Conservation (phyloP, 2,113 vertebrate genomes). For the Proteles cristata region DNA sequence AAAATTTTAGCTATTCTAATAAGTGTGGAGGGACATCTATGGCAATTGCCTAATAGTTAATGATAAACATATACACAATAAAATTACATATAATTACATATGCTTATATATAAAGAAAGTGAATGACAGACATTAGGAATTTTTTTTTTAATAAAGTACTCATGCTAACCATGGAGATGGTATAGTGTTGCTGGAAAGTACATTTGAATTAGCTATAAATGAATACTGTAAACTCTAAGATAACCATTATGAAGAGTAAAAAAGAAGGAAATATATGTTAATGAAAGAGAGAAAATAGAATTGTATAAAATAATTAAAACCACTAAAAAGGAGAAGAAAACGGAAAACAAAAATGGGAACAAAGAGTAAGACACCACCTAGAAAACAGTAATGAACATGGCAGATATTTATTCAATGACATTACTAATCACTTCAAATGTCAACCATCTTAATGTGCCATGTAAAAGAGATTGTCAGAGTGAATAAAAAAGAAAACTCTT, state of each 20-base stretch:
- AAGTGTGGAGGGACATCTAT: background rate
- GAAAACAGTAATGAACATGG: background rate
- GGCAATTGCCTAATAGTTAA: background rate
- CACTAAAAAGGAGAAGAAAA: background rate
- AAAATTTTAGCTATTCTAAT: background rate
- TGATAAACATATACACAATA: background rate
- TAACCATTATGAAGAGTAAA: background rate
- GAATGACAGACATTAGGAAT: background rate
- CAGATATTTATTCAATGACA: background rate
- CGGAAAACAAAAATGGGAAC: background rate
- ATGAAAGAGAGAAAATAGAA: background rate
- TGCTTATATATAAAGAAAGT: background rate
- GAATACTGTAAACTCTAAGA: background rate
- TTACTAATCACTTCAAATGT: background rate
- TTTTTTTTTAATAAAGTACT: background rate
- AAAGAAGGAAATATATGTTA: background rate
- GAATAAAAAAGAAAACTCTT: background rate
- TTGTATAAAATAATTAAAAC: background rate
- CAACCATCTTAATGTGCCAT: background rate
- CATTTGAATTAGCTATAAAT: background rate
- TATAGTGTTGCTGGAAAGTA: background rate
- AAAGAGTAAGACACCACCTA: background rate
- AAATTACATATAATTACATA: background rate
- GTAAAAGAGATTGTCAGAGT: background rate
- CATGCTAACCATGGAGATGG: background rate